Percentiles rank a stretch among this genome's conserved stretches.
phyloP scores from a whole-genome alignment of 2,797 vertebrate species.

The Anas bernieri region DNA sequence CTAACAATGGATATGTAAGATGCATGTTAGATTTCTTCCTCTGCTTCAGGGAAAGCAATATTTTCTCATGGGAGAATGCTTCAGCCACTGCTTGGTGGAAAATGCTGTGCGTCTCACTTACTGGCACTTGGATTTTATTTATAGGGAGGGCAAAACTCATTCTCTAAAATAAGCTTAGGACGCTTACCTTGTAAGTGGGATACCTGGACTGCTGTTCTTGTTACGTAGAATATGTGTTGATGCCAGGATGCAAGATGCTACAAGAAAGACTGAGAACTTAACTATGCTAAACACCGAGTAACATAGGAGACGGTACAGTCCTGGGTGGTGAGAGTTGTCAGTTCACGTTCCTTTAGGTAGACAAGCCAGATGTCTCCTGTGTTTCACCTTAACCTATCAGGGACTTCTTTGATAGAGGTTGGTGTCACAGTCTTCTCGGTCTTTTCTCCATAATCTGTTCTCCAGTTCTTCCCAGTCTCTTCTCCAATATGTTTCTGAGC shows the following conservation, averaged over 20 bases:
- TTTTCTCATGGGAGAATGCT: background rate
- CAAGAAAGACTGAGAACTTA: background rate
- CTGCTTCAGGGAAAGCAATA: background rate
- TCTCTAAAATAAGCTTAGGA: background rate
- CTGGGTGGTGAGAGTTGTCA: background rate
- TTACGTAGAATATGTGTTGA: background rate
- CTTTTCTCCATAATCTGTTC: too few relatives aligned
- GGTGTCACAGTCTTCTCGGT: background rate
- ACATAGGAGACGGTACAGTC: fast-evolving
- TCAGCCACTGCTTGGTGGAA: background rate
- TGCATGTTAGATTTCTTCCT: background rate
- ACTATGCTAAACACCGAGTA: background rate
- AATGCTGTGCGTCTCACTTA: background rate
- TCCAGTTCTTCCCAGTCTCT: background rate
- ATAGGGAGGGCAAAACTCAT: background rate
- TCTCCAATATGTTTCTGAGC: background rate
- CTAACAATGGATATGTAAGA: background rate
- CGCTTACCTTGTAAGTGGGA: background rate
- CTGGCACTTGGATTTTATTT: background rate
- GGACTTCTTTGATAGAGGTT: background rate
- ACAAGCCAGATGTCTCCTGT: background rate
- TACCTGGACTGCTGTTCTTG: background rate
- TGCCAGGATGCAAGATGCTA: background rate
- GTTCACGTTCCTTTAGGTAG: background rate
- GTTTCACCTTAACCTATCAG: background rate